Base-by-base conservation (phyloP, 2,888 invertebrate genomes). In the Platycnemis pennipes region DNA sequence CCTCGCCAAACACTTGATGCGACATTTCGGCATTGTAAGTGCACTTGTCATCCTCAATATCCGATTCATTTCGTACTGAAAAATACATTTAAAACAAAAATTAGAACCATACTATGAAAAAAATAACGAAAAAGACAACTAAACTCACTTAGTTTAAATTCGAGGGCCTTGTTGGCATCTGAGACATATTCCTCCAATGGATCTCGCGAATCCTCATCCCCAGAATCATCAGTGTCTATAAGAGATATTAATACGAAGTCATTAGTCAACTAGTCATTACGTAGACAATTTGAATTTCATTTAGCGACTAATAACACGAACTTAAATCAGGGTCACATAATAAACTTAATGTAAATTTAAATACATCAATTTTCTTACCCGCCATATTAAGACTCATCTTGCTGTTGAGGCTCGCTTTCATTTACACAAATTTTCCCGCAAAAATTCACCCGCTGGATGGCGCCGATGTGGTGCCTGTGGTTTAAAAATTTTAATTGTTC, bases 1-100 rank as follows among this genome's bases (percentile, higher is more conserved):
- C 98, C 95, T 98, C 98, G 8, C 99, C 99, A 96, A 99, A 99
- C 94, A 99, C 98, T 96, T 99, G 99, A 97, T 99, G 99, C 94
- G 99, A 98, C 98, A 99, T 99, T 94, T 98, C 98, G 0, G 99
- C 99, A 69, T 97, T 97, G 96, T 99, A 99, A 63, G 97, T 96
- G 16, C 96, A 96, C 0, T 97, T 96, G 56, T 98, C 97, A 96
- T 98, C 97, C 95, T 98, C 97, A 63, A 98, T 96, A 96, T 98
- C 98, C 69, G 97, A 96, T 44, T 97, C 96, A 94, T 96, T 96
- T 94, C 98, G 97, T 94, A 98, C 98, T 96, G 94, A 94, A 95
- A 95, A 94, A 95, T 49, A 94, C 94, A 95, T 69, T 94, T 94
- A 88, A 91, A 69, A 95, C 56, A 37, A 77, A 1, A 77, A 37